Base-by-base conservation (phyloP, 2,113 vertebrate species). In the Ammodramus savannarum region DNA sequence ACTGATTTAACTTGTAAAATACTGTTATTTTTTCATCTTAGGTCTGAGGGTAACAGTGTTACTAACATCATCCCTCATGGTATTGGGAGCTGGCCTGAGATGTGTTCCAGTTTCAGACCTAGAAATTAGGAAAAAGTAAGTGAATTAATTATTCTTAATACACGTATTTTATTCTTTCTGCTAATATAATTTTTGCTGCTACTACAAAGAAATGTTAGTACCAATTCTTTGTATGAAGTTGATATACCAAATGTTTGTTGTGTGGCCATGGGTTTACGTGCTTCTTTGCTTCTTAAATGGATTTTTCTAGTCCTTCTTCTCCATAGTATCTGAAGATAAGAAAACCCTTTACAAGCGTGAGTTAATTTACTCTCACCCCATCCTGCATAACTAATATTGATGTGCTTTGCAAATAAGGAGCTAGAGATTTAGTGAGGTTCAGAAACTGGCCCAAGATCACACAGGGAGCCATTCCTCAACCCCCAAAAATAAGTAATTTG, bases 21-120 rank as follows among this genome's bases (percentile, higher is more conserved):
- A 51, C 31, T 85, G 9, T 48, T 63, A 8, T 55, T 86, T 87
- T 75, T 91, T 84, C 55, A 44, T 85, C 91, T 26, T 97, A 99
- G 99, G 99, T 97, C 97, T 99, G 84, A 98, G 99, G 48, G 95
- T 98, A 7, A 99, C 99, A 17, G 98, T 99, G 80, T 98, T 99
- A 52, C 97, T 99, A 76, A 98, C 99, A 5, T 98, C 98, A 19
- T 98, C 98, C 75, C 97, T 99, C 63, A 99, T 99, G 99, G 97
- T 99, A 44, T 22, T 99, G n/a, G 99, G 99, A 69, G 95, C 99
- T 32, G 98, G 97, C 41, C 91, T 99, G 43, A 98, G 99, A 83
- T 98, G 99, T 94, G 86, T 99, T 91, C 99, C 99, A 9, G 71
- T 99, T 75, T 92, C 97, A 48, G 98, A 99, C 71, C 83, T 97